Base-by-base conservation (phyloP, 2,113 vertebrate genomes). In the Herpailurus yagouaroundi region DNA sequence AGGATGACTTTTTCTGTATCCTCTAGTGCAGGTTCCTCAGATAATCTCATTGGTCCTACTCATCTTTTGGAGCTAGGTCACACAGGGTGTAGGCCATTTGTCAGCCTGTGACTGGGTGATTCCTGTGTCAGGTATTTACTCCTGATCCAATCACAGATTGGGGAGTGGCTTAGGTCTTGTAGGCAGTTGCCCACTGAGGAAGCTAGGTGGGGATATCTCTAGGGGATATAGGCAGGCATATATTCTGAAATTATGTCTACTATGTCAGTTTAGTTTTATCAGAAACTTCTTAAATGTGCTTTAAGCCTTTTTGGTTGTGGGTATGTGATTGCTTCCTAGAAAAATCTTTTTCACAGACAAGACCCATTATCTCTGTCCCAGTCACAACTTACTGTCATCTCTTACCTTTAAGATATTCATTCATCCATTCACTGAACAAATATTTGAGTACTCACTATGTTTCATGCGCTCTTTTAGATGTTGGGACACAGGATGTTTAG, bases 271-370 rank as follows among this genome's bases (percentile, higher is more conserved):
- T 80, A 81, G 27, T 96, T 89, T 91, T 77, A 92, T 85, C 27
- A 93, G 52, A 82, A 66, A 55, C 57, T 68, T 94, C 33, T 88
- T 79, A 77, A 9, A 33, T 93, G 0, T 7, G 1, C 21, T 29
- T 92, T 48, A 73, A 82, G 29, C 14, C 36, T 95, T 95, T 97
- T 64, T 93, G 64, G 33, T 95, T 41, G 82, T 94, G 57, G 18
- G 33, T 83, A 33, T 73, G 10, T 90, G 81, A 55, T 85, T 77
- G 33, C 33, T 68, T 95, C 25, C 45, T 93, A 91, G 92, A 74
- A 93, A 52, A 68, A 74, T 41, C 12, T 81, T 85, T 91, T 71
- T 77, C n/a, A 3, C 29, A 95, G 52, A 64, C 27, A 19, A 76
- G 38, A 76, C 14, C 31, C 8, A 23, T 97, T 81, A 41, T 82